Conservation (phyloP, 1,140 invertebrate species). For the Drosophila ananassae region DNA sequence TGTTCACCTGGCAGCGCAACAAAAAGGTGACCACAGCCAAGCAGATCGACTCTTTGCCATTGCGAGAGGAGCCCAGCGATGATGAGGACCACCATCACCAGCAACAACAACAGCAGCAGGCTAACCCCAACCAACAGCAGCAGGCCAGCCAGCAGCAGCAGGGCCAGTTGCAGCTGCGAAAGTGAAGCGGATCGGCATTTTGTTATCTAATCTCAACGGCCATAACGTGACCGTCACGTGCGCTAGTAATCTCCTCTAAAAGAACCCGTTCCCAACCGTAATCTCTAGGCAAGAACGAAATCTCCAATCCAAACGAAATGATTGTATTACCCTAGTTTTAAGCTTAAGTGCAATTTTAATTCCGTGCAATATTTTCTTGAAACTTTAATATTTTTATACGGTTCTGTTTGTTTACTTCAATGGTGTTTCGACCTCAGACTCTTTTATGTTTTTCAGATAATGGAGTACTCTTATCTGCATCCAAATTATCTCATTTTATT, state of each 20-base stretch:
- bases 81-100: conserved; percentile 85
- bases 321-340: conserved; percentile 65
- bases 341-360: conserved; percentile 72
- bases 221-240: conserved; percentile 63
- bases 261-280: conserved; percentile 26
- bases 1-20: conserved; percentile 89
- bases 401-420: conserved; percentile 22
- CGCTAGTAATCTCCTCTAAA: conserved; percentile 46
- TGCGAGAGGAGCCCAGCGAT: conserved; percentile 87
- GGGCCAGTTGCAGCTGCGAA: conserved; percentile 67
- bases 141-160: conserved; percentile 55
- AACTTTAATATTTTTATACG: conserved; percentile 24
- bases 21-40: conserved; percentile 88
- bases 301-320: conserved; percentile 23
- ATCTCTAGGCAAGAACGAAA: conserved; percentile 42
- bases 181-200: conserved; percentile 50
- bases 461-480: background rate
- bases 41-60: conserved; percentile 85
- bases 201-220: conserved; percentile 78
- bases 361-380: conserved; percentile 60
- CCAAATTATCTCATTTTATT: conserved; percentile 11
- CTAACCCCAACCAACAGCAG: conserved; percentile 16
- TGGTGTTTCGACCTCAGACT: background rate
- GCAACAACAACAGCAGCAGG: conserved; percentile 58
- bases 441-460: too few relatives aligned